Base-by-base conservation (phyloP, 2,113 vertebrate species). In the Pungitius pungitius region DNA sequence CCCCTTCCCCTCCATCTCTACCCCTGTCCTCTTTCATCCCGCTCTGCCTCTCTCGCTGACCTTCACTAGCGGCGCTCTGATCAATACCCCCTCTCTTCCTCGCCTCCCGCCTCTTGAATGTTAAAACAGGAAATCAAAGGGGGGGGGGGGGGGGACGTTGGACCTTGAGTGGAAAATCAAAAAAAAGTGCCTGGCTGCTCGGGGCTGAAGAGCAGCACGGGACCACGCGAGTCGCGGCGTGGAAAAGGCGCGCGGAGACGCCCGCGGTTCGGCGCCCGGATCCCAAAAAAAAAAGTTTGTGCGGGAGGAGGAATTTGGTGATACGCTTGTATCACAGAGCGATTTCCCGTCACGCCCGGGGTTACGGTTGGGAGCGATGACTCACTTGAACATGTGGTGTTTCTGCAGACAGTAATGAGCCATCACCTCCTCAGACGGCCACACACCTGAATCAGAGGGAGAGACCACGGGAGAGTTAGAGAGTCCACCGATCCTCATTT, bases 91-190 rank as follows among this genome's bases (percentile, higher is more conserved):
- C 92, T 95, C 96, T 97, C 94, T 93, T 94, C 94, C 95, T 94
- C 87, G 92, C 91, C 87, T 87, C 90, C 86, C 82, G 89, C 90
- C 93, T 92, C 93, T 94, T 92, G 92, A 93, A 94, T 94, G 91
- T 93, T 93, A 91, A 94, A 96, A 92, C 93, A 93, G 93, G 88
- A 96, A 98, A 97, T 98, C 95, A 98, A 97, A 98, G 30, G 95
- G 90, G 94, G 94, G 95, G 94, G 93, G 94, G 98, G 30, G 95
- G 90, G 94, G 94, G 95, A 94, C 93, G 94, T 94, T 96, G 94
- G 47, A 96, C 95, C 94, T 96, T 95, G 94, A 97, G 95, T 96
- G 94, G 92, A 96, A 98, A 98, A 98, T 98, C 95, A 99, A 97
- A 99, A 30, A n/a, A 97, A 97, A 94, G 94, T 94, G 95, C 95